These are phyloP conservation scores for Lutjanus argentimaculatus DNA, from an alignment of 2,797 vertebrate genomes.

Conservation along the genomic window DNA sequence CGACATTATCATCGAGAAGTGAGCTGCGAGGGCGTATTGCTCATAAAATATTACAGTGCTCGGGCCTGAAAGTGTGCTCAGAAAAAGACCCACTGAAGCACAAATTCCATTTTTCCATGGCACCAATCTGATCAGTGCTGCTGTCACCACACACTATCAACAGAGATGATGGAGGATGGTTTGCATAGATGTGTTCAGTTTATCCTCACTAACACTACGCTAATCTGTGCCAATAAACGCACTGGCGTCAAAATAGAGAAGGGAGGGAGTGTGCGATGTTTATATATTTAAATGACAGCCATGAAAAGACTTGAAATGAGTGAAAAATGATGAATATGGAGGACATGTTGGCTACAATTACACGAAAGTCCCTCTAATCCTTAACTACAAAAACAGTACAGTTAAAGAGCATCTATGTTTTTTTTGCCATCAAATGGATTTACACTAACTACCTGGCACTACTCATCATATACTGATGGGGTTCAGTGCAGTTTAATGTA, in stretches of 20 bases:
- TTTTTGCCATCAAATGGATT: conserved; percentile 60
- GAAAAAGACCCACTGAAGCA: conserved; percentile 27
- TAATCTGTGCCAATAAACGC: conserved; percentile 41
- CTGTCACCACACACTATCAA: conserved; percentile 32
- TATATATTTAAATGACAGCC: conserved; percentile 17
- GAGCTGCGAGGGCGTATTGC: conserved; percentile 63
- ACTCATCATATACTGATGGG: conserved; percentile 64
- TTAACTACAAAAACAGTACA: conserved; percentile 65
- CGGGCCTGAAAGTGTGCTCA: conserved; percentile 33
- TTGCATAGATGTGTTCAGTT: conserved; percentile 82
- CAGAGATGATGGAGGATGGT: conserved; percentile 55
- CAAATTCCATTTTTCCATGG: conserved; percentile 7
- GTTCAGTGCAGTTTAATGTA: conserved; percentile 67
- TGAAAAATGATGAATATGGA: conserved; percentile 40
- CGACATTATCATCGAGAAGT: neutral
- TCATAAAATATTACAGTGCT: conserved; percentile 38
- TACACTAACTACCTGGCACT: conserved; percentile 66
- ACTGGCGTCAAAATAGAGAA: conserved; percentile 13
- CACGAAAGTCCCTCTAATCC: conserved; percentile 68
- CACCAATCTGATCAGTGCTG: conserved; percentile 34
- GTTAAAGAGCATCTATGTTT: conserved; percentile 58
- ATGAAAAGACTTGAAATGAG: conserved; percentile 40
- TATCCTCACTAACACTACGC: conserved; percentile 44
- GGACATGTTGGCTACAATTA: conserved; percentile 66
- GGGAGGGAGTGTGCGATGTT: neutral